Percentiles rank a stretch among this genome's conserved stretches.
Conservation (phyloP, 1,140 invertebrate genomes). For the Phymorhynchus buccinoides region DNA sequence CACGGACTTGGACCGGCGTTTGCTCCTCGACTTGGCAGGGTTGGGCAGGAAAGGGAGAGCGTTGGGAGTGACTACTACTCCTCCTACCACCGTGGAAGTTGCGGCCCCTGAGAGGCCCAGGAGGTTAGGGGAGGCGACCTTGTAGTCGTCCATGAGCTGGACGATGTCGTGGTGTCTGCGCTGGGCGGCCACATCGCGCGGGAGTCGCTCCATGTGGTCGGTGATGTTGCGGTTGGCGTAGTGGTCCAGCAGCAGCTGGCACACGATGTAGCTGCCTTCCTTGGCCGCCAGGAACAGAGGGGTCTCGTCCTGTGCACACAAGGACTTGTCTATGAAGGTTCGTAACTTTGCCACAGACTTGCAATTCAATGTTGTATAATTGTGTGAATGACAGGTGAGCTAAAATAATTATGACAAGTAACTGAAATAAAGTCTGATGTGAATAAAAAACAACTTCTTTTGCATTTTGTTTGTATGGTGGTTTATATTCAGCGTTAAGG, state of each 20-base stretch:
- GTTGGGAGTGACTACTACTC: slow-evolving; percentile 69
- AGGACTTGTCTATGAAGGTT: too few species aligned
- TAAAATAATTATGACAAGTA: too few species aligned
- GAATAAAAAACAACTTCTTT: too few species aligned
- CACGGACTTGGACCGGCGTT: slow-evolving; percentile 52
- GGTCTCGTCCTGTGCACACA: slow-evolving; percentile 85
- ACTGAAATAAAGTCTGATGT: too few species aligned
- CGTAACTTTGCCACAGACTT: too few species aligned
- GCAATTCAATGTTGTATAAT: too few species aligned
- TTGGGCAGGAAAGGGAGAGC: slow-evolving; percentile 47
- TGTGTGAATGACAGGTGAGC: too few species aligned
- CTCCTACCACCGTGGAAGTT: slow-evolving; percentile 70
- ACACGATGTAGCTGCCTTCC: slow-evolving; percentile 93
- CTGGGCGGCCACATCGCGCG: slow-evolving; percentile 92
- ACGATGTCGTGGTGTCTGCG: slow-evolving; percentile 95
- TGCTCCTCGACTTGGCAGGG: slow-evolving; percentile 53
- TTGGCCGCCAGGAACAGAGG: slow-evolving; percentile 94
- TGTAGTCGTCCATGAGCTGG: slow-evolving; percentile 89
- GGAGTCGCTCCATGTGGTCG: slow-evolving; percentile 96
- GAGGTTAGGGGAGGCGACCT: slow-evolving; percentile 60
- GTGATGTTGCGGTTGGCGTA: slow-evolving; percentile 96
- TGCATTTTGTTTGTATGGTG: too few species aligned
- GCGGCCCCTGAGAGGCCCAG: slow-evolving; percentile 57
- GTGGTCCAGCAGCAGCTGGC: slow-evolving; percentile 90
- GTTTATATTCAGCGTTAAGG: too few species aligned